Base-by-base conservation (phyloP, 2,888 invertebrate genomes). In the Leptura quadrifasciata region DNA sequence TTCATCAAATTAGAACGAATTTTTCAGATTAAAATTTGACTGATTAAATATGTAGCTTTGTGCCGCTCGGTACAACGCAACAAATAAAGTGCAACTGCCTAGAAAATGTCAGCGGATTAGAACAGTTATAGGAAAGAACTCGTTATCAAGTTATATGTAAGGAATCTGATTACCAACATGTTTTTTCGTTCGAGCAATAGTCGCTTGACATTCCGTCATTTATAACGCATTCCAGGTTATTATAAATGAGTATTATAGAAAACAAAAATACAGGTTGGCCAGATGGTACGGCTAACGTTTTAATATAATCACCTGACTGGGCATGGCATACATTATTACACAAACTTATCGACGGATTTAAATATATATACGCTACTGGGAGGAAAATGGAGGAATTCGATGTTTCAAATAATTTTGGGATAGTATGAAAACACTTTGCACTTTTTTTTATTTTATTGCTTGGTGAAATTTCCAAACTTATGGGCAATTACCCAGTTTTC, bases 171-270 rank as follows among this genome's bases (percentile, higher is more conserved):
- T 63, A 63, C 39, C 0, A 39, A 20, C 63, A 0, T 63, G 63
- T 63, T 63, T 63, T 63, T 63, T 20, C 39, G 20, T 39, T 18
- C 35, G 35, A 17, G 63, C 35, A 39, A 63, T 63, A 63, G 39
- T 63, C 39, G 63, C 47, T 47, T 63, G 63, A 63, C 63, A 63
- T 63, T 63, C 63, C 63, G 35, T 35, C 63, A 63, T 63, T 63
- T 27, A 39, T 58, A 63, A 39, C 39, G 39, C 63, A 27, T 63
- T 63, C 63, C 63, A 20, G 18, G 39, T 39, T 39, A 63, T 63
- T 63, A 63, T 63, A 35, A 63, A 63, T 63, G 35, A 63, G 63
- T 39, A 39, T 39, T 63, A 31, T 63, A n/a, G 63, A 35, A 39
- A 39, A 39, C 39, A 35, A 20, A 35, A n/a, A 20, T 27, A 61